Evolutionary conservation across 2,797 vertebrate species (phyloP).

Genomic region (Tiaroga cobitis): DNA sequence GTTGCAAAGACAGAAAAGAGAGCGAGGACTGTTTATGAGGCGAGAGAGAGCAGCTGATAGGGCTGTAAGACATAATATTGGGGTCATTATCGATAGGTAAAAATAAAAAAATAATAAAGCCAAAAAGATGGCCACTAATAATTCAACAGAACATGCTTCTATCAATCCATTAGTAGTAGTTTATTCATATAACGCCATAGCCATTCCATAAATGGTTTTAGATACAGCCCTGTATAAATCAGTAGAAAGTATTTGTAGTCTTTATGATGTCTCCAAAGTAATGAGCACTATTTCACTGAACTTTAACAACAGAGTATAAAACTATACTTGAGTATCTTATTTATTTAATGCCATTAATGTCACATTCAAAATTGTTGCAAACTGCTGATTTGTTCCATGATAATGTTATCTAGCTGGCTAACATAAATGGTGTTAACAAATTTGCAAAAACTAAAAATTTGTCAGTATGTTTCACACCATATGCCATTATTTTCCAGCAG

Average conservation of each 20-base stretch:
- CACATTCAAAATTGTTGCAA: not conserved
- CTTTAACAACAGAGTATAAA: not conserved
- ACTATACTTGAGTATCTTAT: not conserved
- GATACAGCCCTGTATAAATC: not conserved
- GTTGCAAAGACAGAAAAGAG: constrained; percentile 54
- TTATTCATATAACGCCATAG: not conserved
- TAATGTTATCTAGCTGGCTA: not conserved
- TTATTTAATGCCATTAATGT: not conserved
- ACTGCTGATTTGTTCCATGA: not conserved
- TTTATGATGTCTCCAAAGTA: not conserved
- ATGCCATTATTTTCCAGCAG: not conserved
- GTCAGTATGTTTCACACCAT: not conserved
- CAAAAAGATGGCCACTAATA: not conserved
- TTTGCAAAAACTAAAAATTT: too few species aligned
- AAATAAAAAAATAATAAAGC: not conserved
- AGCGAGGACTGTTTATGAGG: constrained; percentile 48
- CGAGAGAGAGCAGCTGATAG: constrained; percentile 31
- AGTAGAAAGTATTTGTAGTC: not conserved
- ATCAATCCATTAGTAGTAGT: not conserved
- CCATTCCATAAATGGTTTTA: not conserved
- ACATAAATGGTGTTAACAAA: not conserved
- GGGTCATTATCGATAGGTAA: not conserved
- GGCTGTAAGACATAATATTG: not conserved
- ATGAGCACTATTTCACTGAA: not conserved
- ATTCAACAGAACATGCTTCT: not conserved